Evolutionary conservation across 2,888 invertebrate species (phyloP).

Genomic region (Agapostemon virescens): DNA sequence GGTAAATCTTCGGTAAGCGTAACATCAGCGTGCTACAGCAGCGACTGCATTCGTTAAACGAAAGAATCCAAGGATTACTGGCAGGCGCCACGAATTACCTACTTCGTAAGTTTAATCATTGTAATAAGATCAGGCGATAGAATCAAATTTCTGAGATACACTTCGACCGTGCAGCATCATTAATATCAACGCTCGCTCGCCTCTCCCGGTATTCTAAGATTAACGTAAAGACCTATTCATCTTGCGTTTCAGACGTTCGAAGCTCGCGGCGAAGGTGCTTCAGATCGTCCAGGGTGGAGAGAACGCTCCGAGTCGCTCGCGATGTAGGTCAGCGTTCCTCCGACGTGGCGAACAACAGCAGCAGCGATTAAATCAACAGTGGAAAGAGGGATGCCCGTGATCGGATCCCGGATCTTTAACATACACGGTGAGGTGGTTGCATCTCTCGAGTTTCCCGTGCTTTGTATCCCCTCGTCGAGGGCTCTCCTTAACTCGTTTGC

Average conservation of each 20-base stretch:
- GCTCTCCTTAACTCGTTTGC: slow-evolving; percentile 7
- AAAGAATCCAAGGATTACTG: neutral
- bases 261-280: neutral
- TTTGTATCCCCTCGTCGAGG: slow-evolving; percentile 9
- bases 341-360: slow-evolving; percentile 6
- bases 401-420: slow-evolving; percentile 23
- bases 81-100: neutral
- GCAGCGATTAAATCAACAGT: slow-evolving; percentile 31
- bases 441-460: neutral
- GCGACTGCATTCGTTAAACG: neutral
- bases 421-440: neutral
- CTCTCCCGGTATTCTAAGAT: neutral
- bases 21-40: neutral
- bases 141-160: neutral
- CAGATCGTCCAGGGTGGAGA: neutral
- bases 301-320: slow-evolving; percentile 1
- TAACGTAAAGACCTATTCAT: slow-evolving; percentile 11
- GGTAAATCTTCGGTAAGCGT: too few relatives aligned
- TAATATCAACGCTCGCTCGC: neutral
- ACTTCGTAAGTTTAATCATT: neutral
- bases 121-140: neutral
- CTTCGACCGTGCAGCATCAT: neutral
- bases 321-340: slow-evolving; percentile 31
- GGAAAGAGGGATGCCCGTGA: neutral
- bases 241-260: neutral